Evolutionary conservation across 2,797 vertebrate genomes (phyloP).

Genomic region (Coreius guichenoti): DNA sequence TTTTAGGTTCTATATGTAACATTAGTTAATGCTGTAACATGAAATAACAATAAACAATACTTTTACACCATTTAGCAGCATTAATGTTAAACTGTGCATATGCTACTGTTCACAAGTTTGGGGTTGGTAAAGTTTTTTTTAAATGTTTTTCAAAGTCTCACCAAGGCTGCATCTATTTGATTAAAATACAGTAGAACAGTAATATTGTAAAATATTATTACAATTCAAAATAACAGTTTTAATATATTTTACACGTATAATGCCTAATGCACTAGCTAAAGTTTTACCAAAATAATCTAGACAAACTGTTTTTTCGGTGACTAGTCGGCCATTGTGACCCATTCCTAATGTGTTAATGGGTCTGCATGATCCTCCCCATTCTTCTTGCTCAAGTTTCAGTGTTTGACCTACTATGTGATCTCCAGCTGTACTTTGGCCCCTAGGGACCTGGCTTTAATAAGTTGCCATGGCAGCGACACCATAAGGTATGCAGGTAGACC

Average conservation of each 20-base stretch:
- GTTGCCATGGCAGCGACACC: conserved; percentile 5
- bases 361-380: background rate
- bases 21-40: background rate
- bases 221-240: background rate
- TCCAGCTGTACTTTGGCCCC: conserved; percentile 45
- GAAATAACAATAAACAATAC: background rate
- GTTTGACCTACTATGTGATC: conserved; percentile 7
- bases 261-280: background rate
- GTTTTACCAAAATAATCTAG: background rate
- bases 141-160: background rate
- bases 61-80: background rate
- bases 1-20: no score
- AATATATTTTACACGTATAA: background rate
- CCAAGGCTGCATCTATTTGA: no score
- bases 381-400: conserved; percentile 29
- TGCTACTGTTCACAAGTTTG: background rate
- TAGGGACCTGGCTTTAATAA: conserved; percentile 24
- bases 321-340: background rate
- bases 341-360: background rate
- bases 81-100: background rate
- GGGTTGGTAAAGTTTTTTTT: background rate
- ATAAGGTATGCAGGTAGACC: conserved; percentile 29
- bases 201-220: no score
- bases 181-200: no score
- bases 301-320: background rate